phyloP scores from a whole-genome alignment of 1,140 invertebrate species.

The Drosophila hydei region DNA sequence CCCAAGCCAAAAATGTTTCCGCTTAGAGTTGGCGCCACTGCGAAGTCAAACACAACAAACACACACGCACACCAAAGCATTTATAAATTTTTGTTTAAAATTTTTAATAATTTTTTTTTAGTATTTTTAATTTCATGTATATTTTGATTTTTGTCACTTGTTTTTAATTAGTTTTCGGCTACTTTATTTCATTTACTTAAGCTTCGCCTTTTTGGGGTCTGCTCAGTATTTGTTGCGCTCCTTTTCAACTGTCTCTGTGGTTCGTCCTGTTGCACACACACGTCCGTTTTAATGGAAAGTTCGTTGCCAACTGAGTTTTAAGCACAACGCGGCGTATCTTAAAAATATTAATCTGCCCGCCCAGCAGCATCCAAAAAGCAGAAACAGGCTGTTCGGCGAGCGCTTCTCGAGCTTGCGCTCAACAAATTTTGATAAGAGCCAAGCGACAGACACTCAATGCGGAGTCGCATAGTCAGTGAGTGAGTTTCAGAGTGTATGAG shows the following conservation, averaged over 20 bases:
- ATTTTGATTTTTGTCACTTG: background rate
- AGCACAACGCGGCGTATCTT: constrained; percentile 39
- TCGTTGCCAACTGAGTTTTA: constrained; percentile 61
- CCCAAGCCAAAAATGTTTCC: constrained; percentile 8
- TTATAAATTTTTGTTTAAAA: background rate
- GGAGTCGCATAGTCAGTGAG: background rate
- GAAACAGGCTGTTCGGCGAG: constrained; percentile 20
- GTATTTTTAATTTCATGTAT: background rate
- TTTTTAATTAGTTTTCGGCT: background rate
- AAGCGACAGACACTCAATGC: constrained; percentile 4
- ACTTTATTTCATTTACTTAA: background rate
- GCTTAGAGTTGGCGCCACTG: constrained; percentile 63
- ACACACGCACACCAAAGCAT: background rate
- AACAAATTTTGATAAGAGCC: constrained; percentile 52
- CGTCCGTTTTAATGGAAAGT: constrained; percentile 70
- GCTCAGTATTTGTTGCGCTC: constrained; percentile 8
- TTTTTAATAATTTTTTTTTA: constrained; percentile 1
- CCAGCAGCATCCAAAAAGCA: constrained; percentile 33
- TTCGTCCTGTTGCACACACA: constrained; percentile 46
- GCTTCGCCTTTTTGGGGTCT: constrained; percentile 11
- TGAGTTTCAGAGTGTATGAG: constrained; percentile 20
- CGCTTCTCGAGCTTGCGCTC: constrained; percentile 52
- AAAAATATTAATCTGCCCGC: constrained; percentile 35
- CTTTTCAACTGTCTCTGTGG: constrained; percentile 22
- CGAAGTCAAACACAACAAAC: constrained; percentile 40